A percentile compares a stretch with the other conserved stretches of the same genome.
phyloP scores from a whole-genome alignment of 2,797 vertebrate genomes.

The Hylomyscus alleni region DNA sequence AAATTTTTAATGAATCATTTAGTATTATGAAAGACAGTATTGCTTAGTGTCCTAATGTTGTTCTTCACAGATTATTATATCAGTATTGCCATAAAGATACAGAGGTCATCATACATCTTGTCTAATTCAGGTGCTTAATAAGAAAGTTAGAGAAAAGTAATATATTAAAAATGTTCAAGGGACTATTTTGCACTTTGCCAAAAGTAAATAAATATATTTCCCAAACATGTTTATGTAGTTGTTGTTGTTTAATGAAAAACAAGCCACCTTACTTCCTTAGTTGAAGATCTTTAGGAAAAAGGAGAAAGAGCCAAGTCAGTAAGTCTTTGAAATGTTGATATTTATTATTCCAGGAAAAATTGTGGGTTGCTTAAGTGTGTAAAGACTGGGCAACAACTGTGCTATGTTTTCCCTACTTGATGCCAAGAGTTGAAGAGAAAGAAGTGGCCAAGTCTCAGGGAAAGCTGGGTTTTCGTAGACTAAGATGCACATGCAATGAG shows the following conservation, averaged over 20 bases:
- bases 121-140: not conserved
- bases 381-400: not conserved
- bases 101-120: not conserved
- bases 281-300: not conserved
- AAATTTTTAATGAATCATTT: not conserved
- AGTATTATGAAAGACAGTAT: not conserved
- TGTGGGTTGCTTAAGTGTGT: not conserved
- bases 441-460: not conserved
- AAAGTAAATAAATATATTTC: not conserved
- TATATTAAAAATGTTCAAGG: not conserved
- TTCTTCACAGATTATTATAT: conserved; percentile 9
- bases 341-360: not conserved
- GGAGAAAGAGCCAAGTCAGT: not conserved
- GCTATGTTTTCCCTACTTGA: not conserved
- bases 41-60: not conserved
- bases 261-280: not conserved
- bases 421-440: not conserved
- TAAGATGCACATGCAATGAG: not conserved
- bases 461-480: not conserved
- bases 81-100: not conserved
- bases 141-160: not conserved
- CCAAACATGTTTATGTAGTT: not conserved
- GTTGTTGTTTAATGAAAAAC: not conserved
- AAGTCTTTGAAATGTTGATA: not conserved
- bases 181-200: not conserved